Conservation (phyloP, 2,888 invertebrate species). For the Diarsia rubi region DNA sequence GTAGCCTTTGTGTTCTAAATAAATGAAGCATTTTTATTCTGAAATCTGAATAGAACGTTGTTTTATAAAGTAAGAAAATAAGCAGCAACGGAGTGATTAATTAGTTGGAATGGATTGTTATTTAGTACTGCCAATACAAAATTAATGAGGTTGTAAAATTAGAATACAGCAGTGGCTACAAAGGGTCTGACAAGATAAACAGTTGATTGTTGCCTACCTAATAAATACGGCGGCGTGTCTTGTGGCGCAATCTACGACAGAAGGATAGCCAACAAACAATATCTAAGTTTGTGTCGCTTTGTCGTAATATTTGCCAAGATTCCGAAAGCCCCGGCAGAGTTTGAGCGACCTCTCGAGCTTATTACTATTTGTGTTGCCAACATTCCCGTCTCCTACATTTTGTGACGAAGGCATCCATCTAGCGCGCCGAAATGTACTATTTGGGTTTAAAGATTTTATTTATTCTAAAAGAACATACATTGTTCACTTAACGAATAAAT, state of each 20-base stretch:
- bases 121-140: background rate
- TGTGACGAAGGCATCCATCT: conserved; percentile 67
- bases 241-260: conserved; percentile 71
- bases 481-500: too few relatives aligned
- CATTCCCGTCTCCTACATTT: conserved; percentile 74
- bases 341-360: conserved; percentile 84
- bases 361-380: conserved; percentile 88
- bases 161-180: background rate
- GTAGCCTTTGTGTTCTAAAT: conserved; percentile 10
- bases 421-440: conserved; percentile 20
- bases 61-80: conserved; percentile 19
- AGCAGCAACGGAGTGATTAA: conserved; percentile 1
- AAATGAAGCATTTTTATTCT: conserved; percentile 18
- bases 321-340: conserved; percentile 79
- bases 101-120: conserved; percentile 12
- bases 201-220: conserved; percentile 41
- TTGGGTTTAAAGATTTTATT: too few relatives aligned
- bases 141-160: conserved; percentile 14
- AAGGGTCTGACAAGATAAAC: conserved; percentile 28
- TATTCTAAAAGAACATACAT: too few relatives aligned
- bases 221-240: conserved; percentile 50
- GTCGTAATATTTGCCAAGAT: conserved; percentile 85
- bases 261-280: conserved; percentile 85
- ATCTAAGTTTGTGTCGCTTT: conserved; percentile 86
- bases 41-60: conserved; percentile 10